phyloP scores from a whole-genome alignment of 2,888 invertebrate species.

The Steromphala cineraria region DNA sequence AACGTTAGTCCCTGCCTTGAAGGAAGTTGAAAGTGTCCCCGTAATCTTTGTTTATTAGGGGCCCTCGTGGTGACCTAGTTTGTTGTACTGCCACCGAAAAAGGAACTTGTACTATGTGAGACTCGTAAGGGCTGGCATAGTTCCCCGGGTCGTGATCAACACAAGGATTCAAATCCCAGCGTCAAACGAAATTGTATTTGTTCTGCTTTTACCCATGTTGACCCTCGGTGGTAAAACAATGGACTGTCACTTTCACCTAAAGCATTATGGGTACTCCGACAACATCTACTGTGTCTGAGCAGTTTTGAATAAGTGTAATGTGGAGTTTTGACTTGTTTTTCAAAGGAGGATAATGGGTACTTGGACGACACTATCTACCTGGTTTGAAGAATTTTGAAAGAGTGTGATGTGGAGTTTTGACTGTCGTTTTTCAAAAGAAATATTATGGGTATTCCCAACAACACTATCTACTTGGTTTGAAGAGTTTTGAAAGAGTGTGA shows the following conservation, averaged over 20 bases:
- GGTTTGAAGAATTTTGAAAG: too few species aligned
- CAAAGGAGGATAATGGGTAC: too few species aligned
- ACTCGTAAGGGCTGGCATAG: background rate
- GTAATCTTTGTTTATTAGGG: background rate
- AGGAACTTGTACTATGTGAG: constrained; percentile 1
- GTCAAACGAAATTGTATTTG: background rate
- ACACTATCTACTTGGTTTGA: too few species aligned
- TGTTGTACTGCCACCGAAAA: background rate
- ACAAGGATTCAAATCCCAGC: background rate
- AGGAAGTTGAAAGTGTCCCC: too few species aligned
- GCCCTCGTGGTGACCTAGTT: background rate
- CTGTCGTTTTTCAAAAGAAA: too few species aligned
- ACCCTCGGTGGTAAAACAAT: background rate
- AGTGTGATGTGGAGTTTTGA: too few species aligned
- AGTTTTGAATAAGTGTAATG: background rate
- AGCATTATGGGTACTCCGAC: background rate
- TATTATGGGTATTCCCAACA: too few species aligned
- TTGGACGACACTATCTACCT: too few species aligned
- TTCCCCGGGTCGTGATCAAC: background rate
- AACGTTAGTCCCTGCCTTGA: too few species aligned
- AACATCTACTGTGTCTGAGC: background rate
- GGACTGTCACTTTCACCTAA: background rate
- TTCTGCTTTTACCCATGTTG: background rate
- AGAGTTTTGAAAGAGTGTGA: too few species aligned
- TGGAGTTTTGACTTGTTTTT: background rate